Evolutionary conservation across 2,113 vertebrate species (phyloP).

Genomic region (Ptyas mucosa): DNA sequence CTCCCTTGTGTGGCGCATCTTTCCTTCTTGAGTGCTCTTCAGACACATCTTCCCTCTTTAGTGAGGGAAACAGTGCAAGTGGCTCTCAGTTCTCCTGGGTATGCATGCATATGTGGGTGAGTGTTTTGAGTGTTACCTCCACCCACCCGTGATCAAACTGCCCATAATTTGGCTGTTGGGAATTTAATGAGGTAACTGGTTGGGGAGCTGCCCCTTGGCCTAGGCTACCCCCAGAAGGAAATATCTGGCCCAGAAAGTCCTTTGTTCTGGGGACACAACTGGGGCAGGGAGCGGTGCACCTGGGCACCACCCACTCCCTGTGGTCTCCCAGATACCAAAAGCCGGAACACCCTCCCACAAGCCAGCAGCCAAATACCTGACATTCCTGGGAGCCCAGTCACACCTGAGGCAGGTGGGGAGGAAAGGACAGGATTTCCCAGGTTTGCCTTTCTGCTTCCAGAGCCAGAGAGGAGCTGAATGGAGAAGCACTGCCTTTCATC

Average conservation of each 20-base stretch:
- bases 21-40: background rate
- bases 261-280: background rate
- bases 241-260: background rate
- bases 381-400: conserved; percentile 47
- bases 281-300: background rate
- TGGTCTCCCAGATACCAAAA: background rate
- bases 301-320: background rate
- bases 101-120: background rate
- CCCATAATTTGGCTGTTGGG: background rate
- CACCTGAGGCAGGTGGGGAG: background rate
- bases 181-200: background rate
- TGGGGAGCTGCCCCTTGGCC: background rate
- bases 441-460: background rate
- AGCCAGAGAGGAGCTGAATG: background rate
- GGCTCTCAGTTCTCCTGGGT: background rate
- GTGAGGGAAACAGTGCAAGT: background rate
- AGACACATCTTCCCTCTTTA: no score
- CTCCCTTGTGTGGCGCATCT: background rate
- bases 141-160: background rate
- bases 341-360: background rate
- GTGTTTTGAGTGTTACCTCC: background rate
- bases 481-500: background rate
- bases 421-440: background rate
- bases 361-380: conserved; percentile 36
- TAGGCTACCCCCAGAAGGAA: background rate